Conservation (phyloP, 1,140 invertebrate species). For the Streblospio benedicti region DNA sequence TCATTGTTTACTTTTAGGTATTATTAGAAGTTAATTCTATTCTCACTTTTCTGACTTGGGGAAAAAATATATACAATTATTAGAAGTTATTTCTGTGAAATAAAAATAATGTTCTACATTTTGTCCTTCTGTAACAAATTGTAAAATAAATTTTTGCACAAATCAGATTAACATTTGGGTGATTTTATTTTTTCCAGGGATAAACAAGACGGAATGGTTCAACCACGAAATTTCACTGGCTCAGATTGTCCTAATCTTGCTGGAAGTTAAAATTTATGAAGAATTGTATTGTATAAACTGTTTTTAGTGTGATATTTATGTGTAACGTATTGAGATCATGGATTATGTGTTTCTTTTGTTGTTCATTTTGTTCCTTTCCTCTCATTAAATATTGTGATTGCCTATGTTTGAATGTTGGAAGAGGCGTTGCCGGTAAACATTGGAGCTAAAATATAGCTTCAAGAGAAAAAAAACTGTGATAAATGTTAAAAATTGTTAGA, state of each 20-base stretch:
- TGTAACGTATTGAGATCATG: too few relatives aligned
- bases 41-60: not conserved
- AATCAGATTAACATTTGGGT: not conserved
- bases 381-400: too few relatives aligned
- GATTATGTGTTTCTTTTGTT: too few relatives aligned
- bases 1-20: too few relatives aligned
- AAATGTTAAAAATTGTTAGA: too few relatives aligned
- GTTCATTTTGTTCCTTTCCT: too few relatives aligned
- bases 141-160: not conserved
- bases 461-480: too few relatives aligned
- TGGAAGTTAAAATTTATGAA: slow-evolving; percentile 22
- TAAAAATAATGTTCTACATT: not conserved
- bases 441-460: too few relatives aligned
- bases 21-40: not conserved
- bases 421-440: too few relatives aligned
- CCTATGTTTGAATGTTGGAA: too few relatives aligned
- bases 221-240: slow-evolving; percentile 45
- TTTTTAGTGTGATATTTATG: too few relatives aligned
- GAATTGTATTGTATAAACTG: too few relatives aligned
- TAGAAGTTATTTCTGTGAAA: not conserved
- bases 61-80: slow-evolving; percentile 1
- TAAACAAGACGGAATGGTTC: slow-evolving; percentile 45
- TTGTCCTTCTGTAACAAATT: not conserved
- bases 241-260: slow-evolving; percentile 41
- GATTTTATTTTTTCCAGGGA: slow-evolving; percentile 34